phyloP scores from a whole-genome alignment of 2,888 invertebrate species.

The Neria commutata region DNA sequence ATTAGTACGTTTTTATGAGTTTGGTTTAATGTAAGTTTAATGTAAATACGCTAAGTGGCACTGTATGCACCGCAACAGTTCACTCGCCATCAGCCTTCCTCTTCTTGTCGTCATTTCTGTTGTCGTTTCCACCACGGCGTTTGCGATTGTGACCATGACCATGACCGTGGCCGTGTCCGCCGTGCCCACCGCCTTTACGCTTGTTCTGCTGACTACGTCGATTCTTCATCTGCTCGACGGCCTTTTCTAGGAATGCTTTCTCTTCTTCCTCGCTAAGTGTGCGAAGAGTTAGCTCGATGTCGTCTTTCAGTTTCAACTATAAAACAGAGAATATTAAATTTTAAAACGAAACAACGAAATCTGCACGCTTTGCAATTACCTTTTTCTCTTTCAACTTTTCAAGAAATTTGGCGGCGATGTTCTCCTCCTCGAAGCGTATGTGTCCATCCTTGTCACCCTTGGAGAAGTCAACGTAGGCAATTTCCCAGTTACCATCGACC shows the following conservation, averaged over 20 bases:
- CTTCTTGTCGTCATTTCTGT: constrained; percentile 45
- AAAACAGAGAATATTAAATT: constrained; percentile 13
- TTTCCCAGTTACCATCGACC: constrained; percentile 55
- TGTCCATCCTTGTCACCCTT: constrained; percentile 77
- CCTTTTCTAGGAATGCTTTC: constrained; percentile 69
- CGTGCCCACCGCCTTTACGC: constrained; percentile 44
- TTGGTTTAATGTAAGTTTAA: too few relatives aligned
- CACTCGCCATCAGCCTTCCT: too few relatives aligned
- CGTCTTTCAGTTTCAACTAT: constrained; percentile 60
- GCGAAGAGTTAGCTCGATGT: constrained; percentile 65
- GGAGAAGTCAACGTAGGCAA: constrained; percentile 78
- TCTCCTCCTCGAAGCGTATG: constrained; percentile 73
- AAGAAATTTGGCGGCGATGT: constrained; percentile 70
- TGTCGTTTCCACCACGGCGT: constrained; percentile 49
- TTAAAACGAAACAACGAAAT: not conserved
- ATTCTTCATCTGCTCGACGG: constrained; percentile 68
- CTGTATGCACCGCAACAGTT: too few relatives aligned
- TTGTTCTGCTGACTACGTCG: constrained; percentile 62
- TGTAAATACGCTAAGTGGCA: too few relatives aligned
- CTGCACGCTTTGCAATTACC: constrained; percentile 59
- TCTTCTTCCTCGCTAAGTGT: constrained; percentile 77
- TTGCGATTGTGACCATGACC: constrained; percentile 52
- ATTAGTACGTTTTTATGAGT: too few relatives aligned
- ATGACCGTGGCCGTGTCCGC: constrained; percentile 37
- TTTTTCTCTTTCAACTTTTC: constrained; percentile 71